Base-by-base conservation (phyloP, 2,888 invertebrate genomes). In the Rhamphomyia laevipes region DNA sequence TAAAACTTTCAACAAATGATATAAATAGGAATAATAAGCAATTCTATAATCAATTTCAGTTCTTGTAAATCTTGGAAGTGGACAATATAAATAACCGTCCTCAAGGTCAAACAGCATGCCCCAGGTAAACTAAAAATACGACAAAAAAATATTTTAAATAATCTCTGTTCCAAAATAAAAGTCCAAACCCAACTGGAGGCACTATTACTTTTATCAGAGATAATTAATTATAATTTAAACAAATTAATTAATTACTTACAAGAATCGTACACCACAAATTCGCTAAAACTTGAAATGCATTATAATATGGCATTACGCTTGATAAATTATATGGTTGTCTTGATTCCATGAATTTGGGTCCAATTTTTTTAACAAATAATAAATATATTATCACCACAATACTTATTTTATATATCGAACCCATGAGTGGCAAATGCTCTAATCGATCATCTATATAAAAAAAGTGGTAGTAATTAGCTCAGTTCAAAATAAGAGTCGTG, bases 261-360 rank as follows among this genome's bases (percentile, higher is more conserved):
- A 7, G 9, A 27, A 27, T 27, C 2, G 7, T 7, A 27, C 23
- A 27, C 4, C 4, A 4, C 2, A 2, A 2, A 52, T 81, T 82
- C 12, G 75, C 56, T 1, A 76, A 3, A 13, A 86, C 77, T 76
- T 86, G 86, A 10, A 74, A 35, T 1, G 75, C 62, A 58, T 87
- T 84, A 61, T 86, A 86, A 1, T 75, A 58, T 47, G 83, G 74
- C 55, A 87, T 68, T 13, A 82, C 43, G 55, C 70, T 74, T 13
- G 81, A 73, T 31, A 86, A 56, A 47, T 83, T 75, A 57, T 76
- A 77, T 0, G 86, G 77, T 46, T 73, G 64, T 43, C 80, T 72
- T 52, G 78, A 72, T 52, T 75, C 74, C 86, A 87, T 87, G 57
- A 78, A 71, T 35, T 71, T 68, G 0, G 88, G 88, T 1, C 88